Conservation (phyloP, 1,140 invertebrate species). For the Oreohelix idahoensis region DNA sequence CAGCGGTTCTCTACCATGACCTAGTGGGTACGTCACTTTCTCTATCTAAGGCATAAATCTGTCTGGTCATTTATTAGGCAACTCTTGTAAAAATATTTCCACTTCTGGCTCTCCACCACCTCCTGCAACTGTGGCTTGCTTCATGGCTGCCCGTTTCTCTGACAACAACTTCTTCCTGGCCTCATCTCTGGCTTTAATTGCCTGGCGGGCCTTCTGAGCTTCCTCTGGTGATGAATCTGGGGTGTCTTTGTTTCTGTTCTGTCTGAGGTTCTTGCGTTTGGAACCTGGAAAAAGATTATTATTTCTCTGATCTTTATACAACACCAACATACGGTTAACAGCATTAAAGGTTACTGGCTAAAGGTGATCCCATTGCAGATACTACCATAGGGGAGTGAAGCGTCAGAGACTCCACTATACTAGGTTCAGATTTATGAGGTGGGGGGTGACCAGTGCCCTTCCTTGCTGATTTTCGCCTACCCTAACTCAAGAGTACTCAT, state of each 20-base stretch:
- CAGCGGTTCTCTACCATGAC: neutral
- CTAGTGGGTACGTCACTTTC: neutral
- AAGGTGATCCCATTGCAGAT: too few species aligned
- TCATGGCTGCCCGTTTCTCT: slow-evolving; percentile 80
- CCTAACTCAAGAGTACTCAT: too few species aligned
- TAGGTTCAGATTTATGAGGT: too few species aligned
- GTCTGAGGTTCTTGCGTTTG: slow-evolving; percentile 55
- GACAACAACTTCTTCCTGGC: slow-evolving; percentile 86
- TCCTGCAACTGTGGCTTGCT: slow-evolving; percentile 66
- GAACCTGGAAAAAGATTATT: slow-evolving; percentile 54
- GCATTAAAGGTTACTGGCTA: too few species aligned
- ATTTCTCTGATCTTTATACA: too few species aligned
- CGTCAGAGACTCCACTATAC: too few species aligned
- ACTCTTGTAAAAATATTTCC: slow-evolving; percentile 65
- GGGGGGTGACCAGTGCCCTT: too few species aligned
- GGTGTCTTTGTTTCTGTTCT: slow-evolving; percentile 56
- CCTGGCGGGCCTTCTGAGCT: slow-evolving; percentile 73
- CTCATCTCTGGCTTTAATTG: slow-evolving; percentile 80
- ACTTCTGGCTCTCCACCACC: slow-evolving; percentile 48
- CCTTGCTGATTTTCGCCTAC: too few species aligned
- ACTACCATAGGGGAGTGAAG: too few species aligned
- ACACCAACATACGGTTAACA: too few species aligned
- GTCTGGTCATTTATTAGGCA: slow-evolving; percentile 33
- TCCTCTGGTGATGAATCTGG: slow-evolving; percentile 67
- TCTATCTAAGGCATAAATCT: neutral